Evolutionary conservation across 2,888 invertebrate genomes (phyloP), one percentile per base, ranked within the genome.

Genomic region (Chirona hameri): DNA sequence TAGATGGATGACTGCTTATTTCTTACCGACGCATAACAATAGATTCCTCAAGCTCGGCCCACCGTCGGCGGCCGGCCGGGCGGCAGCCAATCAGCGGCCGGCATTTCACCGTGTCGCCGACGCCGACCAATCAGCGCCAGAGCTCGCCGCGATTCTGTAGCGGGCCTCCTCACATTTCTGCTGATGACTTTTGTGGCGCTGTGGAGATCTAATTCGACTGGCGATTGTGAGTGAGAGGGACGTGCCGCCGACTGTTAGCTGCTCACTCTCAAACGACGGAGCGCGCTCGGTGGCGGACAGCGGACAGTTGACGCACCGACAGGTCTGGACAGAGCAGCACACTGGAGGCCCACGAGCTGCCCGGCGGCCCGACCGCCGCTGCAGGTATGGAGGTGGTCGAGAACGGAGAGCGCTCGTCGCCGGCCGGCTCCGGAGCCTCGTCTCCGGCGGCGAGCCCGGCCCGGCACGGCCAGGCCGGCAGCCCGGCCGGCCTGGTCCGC

Each of bases 21-120:
- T 76, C 76, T 76, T 76, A 76, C 76, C 76, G 39, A 76, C 76
- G 76, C 76, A 76, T 76, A 76, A 76, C 76, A 76, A 76, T 76
- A 76, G 76, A 76, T 76, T 76, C 46, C 24, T 46, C 46, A 76
- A 46, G 76, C 39, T 39, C 76, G 18, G 76, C 76, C 76, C 76
- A 76, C 76, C 39, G 76, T 39, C 76, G 31, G 76, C 76, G 76
- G 76, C 76, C 76, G 46, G 76, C 76, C 76, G 76, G 76, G 39
- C 76, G 76, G 9, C 76, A 76, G 76, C 76, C 76, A 76, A 76
- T 76, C 27, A 46, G 76, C 39, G 76, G 18, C 18, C 76, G 46
- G 24, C 76, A 12, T 46, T n/a, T n/a, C 24, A n/a, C 24, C 76
- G 76, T 76, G 76, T 76, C 76, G 76, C 39, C 76, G 18, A 14